phyloP scores from a whole-genome alignment of 2,797 vertebrate genomes.

The Poeciliopsis presidionis region DNA sequence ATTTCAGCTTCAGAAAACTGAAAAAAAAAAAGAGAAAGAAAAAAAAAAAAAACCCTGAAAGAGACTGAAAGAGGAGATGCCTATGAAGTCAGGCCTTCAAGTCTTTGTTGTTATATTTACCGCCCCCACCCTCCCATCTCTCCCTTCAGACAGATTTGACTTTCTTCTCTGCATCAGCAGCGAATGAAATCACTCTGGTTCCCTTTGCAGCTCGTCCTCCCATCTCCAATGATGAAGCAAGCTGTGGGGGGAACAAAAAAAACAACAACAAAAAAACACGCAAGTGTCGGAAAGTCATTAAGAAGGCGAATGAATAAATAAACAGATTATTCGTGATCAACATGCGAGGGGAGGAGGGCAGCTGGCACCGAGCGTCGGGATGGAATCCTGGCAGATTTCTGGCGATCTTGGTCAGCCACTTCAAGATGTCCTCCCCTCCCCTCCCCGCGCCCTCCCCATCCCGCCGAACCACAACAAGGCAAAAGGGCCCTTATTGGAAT shows the following conservation, averaged over 20 bases:
- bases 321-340: constrained; percentile 53
- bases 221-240: constrained; percentile 47
- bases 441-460: constrained; percentile 72
- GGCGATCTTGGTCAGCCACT: constrained; percentile 78
- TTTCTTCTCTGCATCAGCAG: constrained; percentile 55
- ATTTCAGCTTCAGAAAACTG: constrained; percentile 76
- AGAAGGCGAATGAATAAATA: constrained; percentile 64
- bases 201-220: constrained; percentile 3
- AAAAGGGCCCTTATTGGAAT: constrained; percentile 77
- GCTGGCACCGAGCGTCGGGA: constrained; percentile 62
- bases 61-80: constrained; percentile 60
- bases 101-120: constrained; percentile 74
- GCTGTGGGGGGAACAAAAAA: constrained; percentile 22
- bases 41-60: constrained; percentile 3
- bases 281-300: constrained; percentile 59
- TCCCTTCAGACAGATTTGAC: constrained; percentile 64
- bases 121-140: constrained; percentile 42
- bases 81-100: constrained; percentile 68
- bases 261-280: constrained; percentile 36
- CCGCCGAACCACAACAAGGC: constrained; percentile 83
- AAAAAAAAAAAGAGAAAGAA: not conserved
- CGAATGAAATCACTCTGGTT: constrained; percentile 49
- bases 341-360: constrained; percentile 45
- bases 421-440: constrained; percentile 74
- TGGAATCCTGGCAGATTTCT: constrained; percentile 79